Percentiles rank a stretch among this genome's conserved stretches.
Conservation (phyloP, 2,797 vertebrate species). For the Chaetophractus vellerosus region DNA sequence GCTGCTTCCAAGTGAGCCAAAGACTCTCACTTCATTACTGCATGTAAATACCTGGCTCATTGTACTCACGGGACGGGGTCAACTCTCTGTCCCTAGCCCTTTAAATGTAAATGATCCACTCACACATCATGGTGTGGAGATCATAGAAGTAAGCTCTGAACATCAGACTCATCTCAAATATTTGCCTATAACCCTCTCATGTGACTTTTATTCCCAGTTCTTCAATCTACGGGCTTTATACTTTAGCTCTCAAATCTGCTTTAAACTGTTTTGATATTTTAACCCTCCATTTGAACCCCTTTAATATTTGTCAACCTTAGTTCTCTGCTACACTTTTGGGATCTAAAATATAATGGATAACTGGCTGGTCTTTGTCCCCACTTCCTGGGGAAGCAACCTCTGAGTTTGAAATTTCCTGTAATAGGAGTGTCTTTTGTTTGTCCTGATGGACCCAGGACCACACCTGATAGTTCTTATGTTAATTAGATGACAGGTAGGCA, state of each 20-base stretch:
- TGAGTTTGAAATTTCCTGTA: too few species aligned
- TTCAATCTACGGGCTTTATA: not conserved
- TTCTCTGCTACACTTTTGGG: not conserved
- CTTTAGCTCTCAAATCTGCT: not conserved
- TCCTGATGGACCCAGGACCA: too few species aligned
- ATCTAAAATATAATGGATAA: not conserved
- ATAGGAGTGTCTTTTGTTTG: too few species aligned
- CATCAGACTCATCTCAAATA: not conserved
- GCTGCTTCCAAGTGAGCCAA: too few species aligned
- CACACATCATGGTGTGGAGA: not conserved
- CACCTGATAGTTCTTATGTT: too few species aligned
- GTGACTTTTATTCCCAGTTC: not conserved
- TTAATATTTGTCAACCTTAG: slow-evolving; percentile 34
- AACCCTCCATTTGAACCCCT: not conserved
- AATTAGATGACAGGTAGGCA: too few species aligned
- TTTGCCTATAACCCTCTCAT: not conserved
- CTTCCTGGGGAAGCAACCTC: too few species aligned
- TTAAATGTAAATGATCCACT: not conserved
- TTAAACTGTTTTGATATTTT: slow-evolving; percentile 21
- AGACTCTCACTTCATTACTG: too few species aligned
- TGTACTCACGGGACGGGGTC: too few species aligned
- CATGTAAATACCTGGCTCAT: too few species aligned
- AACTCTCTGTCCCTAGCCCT: not conserved
- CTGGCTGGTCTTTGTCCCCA: too few species aligned
- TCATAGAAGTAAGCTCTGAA: not conserved